Percentiles rank a stretch among this genome's conserved stretches.
Evolutionary conservation across 53 echinoderm and acorn worm genomes (phyloP).

Genomic region (Astropecten irregularis): DNA sequence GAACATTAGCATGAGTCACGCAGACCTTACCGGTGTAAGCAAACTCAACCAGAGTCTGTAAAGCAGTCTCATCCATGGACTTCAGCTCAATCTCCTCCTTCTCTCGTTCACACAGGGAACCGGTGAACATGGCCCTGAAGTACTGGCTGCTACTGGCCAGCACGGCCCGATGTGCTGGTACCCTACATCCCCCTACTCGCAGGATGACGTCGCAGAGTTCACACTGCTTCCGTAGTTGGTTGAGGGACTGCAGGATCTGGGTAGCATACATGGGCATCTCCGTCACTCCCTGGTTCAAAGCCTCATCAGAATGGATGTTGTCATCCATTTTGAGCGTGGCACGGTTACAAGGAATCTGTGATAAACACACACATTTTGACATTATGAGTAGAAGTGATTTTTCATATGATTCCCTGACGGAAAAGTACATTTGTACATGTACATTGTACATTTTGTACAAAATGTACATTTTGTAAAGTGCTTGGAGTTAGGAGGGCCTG

Average conservation of each 20-base stretch:
- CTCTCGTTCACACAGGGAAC: slow-evolving; percentile 82
- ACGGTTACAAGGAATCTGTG: no score
- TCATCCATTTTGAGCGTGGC: no score
- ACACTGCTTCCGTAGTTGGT: slow-evolving; percentile 73
- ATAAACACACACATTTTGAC: no score
- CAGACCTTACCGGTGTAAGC: slow-evolving; percentile 89
- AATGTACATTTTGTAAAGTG: no score
- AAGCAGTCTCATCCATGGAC: slow-evolving; percentile 82
- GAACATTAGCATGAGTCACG: slow-evolving; percentile 84
- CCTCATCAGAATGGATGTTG: slow-evolving; percentile 33
- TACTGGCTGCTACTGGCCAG: slow-evolving; percentile 89
- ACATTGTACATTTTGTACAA: no score
- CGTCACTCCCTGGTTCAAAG: slow-evolving; percentile 26
- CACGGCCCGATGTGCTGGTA: slow-evolving; percentile 85
- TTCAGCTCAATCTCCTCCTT: slow-evolving; percentile 96
- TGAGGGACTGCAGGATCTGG: slow-evolving; percentile 36
- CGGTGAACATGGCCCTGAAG: slow-evolving; percentile 95
- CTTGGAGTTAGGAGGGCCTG: no score
- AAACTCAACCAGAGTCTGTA: slow-evolving; percentile 80
- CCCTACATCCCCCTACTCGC: slow-evolving; percentile 64
- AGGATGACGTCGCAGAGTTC: slow-evolving; percentile 83
- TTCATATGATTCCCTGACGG: no score
- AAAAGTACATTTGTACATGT: no score
- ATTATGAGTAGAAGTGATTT: no score
- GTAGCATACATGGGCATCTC: slow-evolving; percentile 48